Conservation (phyloP, 2,113 vertebrate genomes). For the Tetrax tetrax region DNA sequence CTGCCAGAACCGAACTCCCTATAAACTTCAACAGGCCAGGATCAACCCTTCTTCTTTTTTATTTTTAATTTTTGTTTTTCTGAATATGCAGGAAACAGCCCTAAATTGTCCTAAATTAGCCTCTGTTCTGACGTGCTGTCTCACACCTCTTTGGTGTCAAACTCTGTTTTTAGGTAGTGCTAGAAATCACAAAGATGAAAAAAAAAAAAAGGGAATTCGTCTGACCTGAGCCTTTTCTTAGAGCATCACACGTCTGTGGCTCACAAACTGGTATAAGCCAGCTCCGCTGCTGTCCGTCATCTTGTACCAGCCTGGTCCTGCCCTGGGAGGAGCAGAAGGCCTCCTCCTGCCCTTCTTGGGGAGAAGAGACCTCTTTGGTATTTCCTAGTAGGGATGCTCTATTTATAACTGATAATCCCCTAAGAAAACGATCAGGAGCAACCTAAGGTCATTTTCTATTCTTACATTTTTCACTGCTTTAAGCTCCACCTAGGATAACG, state of each 20-base stretch:
- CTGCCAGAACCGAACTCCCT: neutral
- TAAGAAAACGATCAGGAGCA: conserved; percentile 22
- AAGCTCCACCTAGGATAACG: neutral
- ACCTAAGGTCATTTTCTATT: conserved; percentile 29
- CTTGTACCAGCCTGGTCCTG: neutral
- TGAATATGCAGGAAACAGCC: neutral
- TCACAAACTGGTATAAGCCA: neutral
- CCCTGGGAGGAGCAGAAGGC: neutral
- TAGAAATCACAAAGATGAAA: conserved; percentile 32
- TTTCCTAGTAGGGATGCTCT: neutral
- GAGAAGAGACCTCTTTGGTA: neutral
- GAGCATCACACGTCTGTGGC: neutral
- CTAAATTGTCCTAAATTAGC: conserved; percentile 32
- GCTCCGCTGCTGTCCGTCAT: neutral
- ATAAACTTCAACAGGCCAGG: neutral
- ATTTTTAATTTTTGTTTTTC: neutral
- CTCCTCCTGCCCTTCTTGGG: neutral
- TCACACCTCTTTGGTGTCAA: conserved; percentile 35
- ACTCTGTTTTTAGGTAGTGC: conserved; percentile 26
- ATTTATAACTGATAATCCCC: conserved; percentile 31
- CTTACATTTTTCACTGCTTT: conserved; percentile 25
- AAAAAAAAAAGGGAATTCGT: neutral
- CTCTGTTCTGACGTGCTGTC: conserved; percentile 39
- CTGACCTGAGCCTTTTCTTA: conserved; percentile 53
- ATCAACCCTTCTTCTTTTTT: neutral